These are phyloP conservation scores for Thera obeliscata DNA, from an alignment of 2,888 invertebrate genomes.

Conservation along the genomic window DNA sequence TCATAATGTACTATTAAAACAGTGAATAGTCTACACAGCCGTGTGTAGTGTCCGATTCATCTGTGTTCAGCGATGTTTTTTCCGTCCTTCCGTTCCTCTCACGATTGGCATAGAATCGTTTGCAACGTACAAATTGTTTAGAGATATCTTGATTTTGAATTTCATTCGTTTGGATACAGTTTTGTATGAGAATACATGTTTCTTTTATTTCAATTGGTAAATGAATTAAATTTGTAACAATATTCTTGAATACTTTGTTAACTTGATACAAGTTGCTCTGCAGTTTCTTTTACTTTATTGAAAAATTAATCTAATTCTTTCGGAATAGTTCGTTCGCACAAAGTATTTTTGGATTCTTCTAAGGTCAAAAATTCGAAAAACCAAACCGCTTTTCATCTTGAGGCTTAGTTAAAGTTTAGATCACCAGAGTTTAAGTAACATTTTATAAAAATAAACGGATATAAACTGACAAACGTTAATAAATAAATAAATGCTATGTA, in stretches of 20 bases:
- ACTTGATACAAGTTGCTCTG: too few relatives aligned
- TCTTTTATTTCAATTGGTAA: constrained; percentile 1
- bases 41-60: constrained; percentile 64
- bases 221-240: background rate
- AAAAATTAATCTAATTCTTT: too few relatives aligned
- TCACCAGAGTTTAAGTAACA: too few relatives aligned
- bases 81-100: constrained; percentile 66
- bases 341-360: too few relatives aligned
- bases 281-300: too few relatives aligned
- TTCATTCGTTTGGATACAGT: constrained; percentile 59
- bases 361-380: too few relatives aligned
- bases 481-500: too few relatives aligned
- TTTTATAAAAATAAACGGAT: too few relatives aligned
- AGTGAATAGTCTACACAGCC: constrained; percentile 8
- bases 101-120: constrained; percentile 73
- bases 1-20: background rate
- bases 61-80: constrained; percentile 74
- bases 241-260: background rate
- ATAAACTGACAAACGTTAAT: too few relatives aligned
- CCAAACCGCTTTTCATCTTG: too few relatives aligned
- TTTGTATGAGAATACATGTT: constrained; percentile 16
- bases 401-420: too few relatives aligned
- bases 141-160: constrained; percentile 76
- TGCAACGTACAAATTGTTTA: constrained; percentile 66
- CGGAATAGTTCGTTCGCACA: too few relatives aligned